Conservation (phyloP, 2,888 invertebrate species). For the Dermolepida albohirtum region DNA sequence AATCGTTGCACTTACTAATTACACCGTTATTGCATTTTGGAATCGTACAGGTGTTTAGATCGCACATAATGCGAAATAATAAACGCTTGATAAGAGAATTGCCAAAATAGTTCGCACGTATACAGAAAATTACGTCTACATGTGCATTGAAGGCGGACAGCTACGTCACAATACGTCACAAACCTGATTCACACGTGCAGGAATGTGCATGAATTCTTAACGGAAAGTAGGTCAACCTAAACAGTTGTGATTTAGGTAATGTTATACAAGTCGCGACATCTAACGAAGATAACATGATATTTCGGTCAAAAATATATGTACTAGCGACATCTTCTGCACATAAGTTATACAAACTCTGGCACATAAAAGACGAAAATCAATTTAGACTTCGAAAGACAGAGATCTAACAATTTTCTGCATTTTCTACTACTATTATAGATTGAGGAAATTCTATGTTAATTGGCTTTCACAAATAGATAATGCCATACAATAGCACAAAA, state of each 20-base stretch:
- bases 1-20: no score
- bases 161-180: constrained; percentile 62
- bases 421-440: no score
- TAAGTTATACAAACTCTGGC: no score
- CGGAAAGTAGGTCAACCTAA: constrained; percentile 60
- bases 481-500: no score
- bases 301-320: not conserved
- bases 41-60: no score
- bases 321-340: no score
- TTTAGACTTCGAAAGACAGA: no score
- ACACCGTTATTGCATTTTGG: no score
- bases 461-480: no score
- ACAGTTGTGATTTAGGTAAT: constrained; percentile 18
- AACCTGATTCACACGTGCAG: constrained; percentile 65
- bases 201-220: constrained; percentile 63
- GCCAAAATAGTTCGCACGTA: constrained; percentile 45
- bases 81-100: constrained; percentile 12
- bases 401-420: no score
- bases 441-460: no score
- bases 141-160: constrained; percentile 50
- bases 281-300: not conserved
- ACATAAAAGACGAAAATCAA: no score
- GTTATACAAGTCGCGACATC: constrained; percentile 6
- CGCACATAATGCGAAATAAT: constrained; percentile 27
- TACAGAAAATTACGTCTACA: constrained; percentile 4